Evolutionary conservation across 2,888 invertebrate genomes (phyloP).

Genomic region (Orthonychiurus folsomi): DNA sequence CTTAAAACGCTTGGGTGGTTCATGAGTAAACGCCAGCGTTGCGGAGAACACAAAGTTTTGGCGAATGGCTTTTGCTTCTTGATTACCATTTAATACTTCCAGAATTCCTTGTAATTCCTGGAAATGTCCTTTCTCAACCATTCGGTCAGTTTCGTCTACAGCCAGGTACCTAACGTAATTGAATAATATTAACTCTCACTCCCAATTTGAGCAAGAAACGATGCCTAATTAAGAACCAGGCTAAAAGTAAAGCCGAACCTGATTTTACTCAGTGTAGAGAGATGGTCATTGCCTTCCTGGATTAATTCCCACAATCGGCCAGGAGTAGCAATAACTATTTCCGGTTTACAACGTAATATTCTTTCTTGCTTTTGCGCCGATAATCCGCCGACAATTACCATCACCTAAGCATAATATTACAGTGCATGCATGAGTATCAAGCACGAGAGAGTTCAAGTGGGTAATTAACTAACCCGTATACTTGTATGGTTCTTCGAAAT

Average conservation of each 20-base stretch:
- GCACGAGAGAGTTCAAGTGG: neutral
- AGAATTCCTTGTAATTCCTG: conserved; percentile 76
- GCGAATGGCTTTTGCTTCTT: conserved; percentile 51
- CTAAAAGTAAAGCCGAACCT: conserved; percentile 47
- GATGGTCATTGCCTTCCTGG: conserved; percentile 64
- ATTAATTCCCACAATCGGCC: conserved; percentile 93
- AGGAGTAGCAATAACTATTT: conserved; percentile 93
- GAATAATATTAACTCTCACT: conserved; percentile 2
- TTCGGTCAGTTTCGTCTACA: conserved; percentile 96
- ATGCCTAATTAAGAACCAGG: neutral
- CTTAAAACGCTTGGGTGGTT: conserved; percentile 52
- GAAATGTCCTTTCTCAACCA: conserved; percentile 95
- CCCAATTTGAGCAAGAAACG: neutral
- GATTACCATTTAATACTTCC: conserved; percentile 65
- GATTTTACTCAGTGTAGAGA: conserved; percentile 61
- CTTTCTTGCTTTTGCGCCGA: conserved; percentile 88
- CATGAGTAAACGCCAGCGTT: conserved; percentile 84
- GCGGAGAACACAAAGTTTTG: conserved; percentile 98
- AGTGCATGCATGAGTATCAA: conserved; percentile 1
- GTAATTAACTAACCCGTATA: conserved; percentile 48
- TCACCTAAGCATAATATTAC: conserved; percentile 49
- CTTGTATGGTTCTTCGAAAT: conserved; percentile 69
- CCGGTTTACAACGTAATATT: conserved; percentile 69
- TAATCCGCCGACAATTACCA: conserved; percentile 87
- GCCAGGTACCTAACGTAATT: conserved; percentile 68